These are phyloP conservation scores for Propithecus perrieri DNA, from an alignment of 2,797 vertebrate species.

Conservation along the genomic window DNA sequence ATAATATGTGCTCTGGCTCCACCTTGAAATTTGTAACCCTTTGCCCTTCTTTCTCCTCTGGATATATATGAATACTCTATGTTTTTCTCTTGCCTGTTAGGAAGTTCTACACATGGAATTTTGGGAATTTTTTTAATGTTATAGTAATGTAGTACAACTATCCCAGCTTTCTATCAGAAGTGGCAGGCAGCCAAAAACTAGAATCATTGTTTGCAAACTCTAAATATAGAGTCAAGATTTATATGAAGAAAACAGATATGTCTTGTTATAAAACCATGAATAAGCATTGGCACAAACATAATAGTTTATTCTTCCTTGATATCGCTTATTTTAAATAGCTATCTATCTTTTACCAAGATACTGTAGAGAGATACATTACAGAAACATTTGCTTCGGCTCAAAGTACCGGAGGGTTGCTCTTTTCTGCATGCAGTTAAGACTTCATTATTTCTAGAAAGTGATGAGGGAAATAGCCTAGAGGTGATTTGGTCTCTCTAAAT, in stretches of 20 bases:
- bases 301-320: conserved; percentile 87
- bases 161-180: conserved; percentile 84
- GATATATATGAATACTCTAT: neutral
- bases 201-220: conserved; percentile 88
- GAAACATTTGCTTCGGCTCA: conserved; percentile 79
- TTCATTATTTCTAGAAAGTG: conserved; percentile 80
- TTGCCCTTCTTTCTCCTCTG: neutral
- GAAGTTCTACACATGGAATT: conserved; percentile 62
- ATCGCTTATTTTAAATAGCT: conserved; percentile 85
- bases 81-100: conserved; percentile 23
- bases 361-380: conserved; percentile 77
- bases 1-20: neutral
- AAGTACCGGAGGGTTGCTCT: conserved; percentile 76
- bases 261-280: conserved; percentile 88
- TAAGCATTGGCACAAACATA: conserved; percentile 86
- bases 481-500: conserved; percentile 67
- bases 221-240: conserved; percentile 89
- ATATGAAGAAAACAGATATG: conserved; percentile 88
- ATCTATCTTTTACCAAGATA: conserved; percentile 82
- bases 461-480: conserved; percentile 77
- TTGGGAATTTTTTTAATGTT: conserved; percentile 74
- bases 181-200: conserved; percentile 87
- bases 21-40: neutral
- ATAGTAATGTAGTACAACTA: conserved; percentile 79
- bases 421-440: conserved; percentile 80